Evolutionary conservation across 2,797 vertebrate species (phyloP), one percentile per base, ranked within the genome.

Genomic region (Betta splendens): DNA sequence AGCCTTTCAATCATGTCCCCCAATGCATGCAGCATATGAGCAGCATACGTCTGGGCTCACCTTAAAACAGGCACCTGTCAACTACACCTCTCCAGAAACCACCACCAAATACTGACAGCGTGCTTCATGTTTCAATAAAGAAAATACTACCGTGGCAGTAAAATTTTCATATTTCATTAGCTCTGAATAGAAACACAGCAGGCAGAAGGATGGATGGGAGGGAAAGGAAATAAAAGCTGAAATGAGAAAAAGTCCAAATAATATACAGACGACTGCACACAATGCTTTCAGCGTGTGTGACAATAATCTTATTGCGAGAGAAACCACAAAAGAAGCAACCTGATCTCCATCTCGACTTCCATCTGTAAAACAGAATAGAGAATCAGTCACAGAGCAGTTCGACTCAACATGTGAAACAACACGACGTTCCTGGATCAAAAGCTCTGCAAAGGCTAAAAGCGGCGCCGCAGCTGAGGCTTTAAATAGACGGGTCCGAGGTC

Each of bases 311-410:
- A 69, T 62, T 5, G 10, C 7, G 3, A 49, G 28, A 76, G 16
- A 65, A 64, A 73, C 46, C 50, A 66, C 64, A 56, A 75, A 76
- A 74, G 0, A 63, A 49, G 88, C 90, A 94, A 98, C 95, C 96
- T 97, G 95, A 81, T 93, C 89, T 83, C 89, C 92, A 90, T 89
- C 93, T 93, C 84, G 94, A 88, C 89, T 92, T 89, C 90, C 93
- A 92, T 96, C 95, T 98, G 94, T 72, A 91, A 93, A 87, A 88
- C 68, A 89, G 55, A 29, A 63, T 11, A 50, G 79, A 48, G 86
- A 51, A 22, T 69, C 49, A 68, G 55, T 81, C 57, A 80, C 11
- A 33, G 29, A 42, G 26, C 20, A 5, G 54, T 73, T 66, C 44
- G 25, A 54, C 37, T 64, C 15, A 35, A 59, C 36, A 20, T 18